These are phyloP conservation scores for Amphipoea lucens DNA, from an alignment of 2,888 invertebrate genomes.

Conservation along the genomic window DNA sequence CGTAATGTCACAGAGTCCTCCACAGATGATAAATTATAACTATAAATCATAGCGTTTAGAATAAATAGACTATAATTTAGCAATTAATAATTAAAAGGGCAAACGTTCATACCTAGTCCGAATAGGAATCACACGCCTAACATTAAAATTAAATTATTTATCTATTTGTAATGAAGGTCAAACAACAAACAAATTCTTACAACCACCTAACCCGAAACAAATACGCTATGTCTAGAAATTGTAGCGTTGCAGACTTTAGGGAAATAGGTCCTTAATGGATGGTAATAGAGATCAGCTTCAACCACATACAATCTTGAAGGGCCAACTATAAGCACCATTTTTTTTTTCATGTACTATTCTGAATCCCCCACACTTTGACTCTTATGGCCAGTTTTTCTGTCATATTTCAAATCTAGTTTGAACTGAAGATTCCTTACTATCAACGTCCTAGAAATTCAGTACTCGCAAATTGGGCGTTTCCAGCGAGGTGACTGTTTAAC, in stretches of 20 bases:
- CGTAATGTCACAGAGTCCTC: constrained; percentile 54
- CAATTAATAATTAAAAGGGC: constrained; percentile 50
- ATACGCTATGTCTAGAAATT: constrained; percentile 10
- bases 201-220: constrained; percentile 26
- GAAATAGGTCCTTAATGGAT: not conserved
- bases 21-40: constrained; percentile 60
- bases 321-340: too few relatives aligned
- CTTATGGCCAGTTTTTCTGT: not conserved
- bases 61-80: constrained; percentile 63
- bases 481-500: not conserved
- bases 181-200: constrained; percentile 51
- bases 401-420: not conserved
- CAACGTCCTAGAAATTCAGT: not conserved
- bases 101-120: constrained; percentile 37
- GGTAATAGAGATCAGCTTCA: not conserved
- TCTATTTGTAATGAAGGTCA: constrained; percentile 53
- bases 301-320: not conserved
- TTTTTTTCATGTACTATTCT: too few relatives aligned
- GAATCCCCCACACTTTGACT: not conserved
- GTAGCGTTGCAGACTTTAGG: constrained; percentile 32
- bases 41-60: constrained; percentile 56
- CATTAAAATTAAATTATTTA: constrained; percentile 41
- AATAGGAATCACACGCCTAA: constrained; percentile 56
- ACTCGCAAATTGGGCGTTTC: not conserved
- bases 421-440: not conserved